Evolutionary conservation across 1,140 invertebrate species (phyloP), one percentile per base, ranked within the genome.

Genomic region (Grapholita molesta): DNA sequence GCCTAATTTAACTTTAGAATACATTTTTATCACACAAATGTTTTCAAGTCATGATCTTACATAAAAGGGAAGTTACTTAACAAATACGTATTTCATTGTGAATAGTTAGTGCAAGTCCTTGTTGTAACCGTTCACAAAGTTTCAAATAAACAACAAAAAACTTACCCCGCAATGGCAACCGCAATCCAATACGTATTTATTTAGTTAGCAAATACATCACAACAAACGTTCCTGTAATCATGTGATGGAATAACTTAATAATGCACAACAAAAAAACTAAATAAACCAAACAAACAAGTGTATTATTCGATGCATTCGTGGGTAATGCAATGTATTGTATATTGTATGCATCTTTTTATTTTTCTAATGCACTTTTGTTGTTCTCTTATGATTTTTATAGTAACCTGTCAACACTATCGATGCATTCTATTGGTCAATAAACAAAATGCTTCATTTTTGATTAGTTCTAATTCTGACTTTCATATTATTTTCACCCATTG

Each of bases 91-190:
- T 32, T 61, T 15, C 55, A 61, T 61, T 61, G 24, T 30, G 55
- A 61, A 30, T 28, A 18, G 55, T 15, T 28, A 57, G 24, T 48
- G 53, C 24, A 61, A 61, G 55, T 61, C 28, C 55, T 61, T 61
- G 55, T 61, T 61, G n/a, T 32, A 61, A 61, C 55, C 55, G 55
- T 61, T 61, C 55, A 61, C 55, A 61, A 61, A 61, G 55, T 61
- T 61, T 61, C 55, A 61, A 61, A 61, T 61, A 61, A 61, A 61
- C 55, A 61, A 61, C 24, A 61, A 61, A 61, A n/a, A 61, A 61
- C 55, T 61, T 32, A 61, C 55, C 55, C 55, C 55, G 55, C 25
- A 25, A 28, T 6, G 55, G 55, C 55, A 61, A 61, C 55, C 24
- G 55, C 24, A 61, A 61, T 61, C 55, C 55, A 28, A 12, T 9